Conservation (phyloP, 1,140 invertebrate genomes). For the Muscidifurax raptorellus region DNA sequence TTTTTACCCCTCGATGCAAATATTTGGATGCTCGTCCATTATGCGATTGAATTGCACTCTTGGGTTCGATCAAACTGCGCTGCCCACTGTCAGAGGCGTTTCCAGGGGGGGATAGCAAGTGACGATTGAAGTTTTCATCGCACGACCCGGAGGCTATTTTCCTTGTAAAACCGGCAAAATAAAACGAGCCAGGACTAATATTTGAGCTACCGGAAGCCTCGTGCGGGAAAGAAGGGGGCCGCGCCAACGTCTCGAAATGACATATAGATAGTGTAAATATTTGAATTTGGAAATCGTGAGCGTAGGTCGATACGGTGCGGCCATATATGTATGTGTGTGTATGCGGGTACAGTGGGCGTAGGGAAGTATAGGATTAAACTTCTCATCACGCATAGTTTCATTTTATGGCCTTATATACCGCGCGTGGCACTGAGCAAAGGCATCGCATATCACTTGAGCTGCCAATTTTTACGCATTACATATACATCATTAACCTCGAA, state of each 20-base stretch:
- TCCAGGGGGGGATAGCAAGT: background rate
- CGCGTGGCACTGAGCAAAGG: background rate
- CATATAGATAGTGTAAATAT: constrained; percentile 14
- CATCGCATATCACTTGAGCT: background rate
- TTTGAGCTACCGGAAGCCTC: background rate
- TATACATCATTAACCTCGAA: background rate
- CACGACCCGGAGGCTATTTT: background rate
- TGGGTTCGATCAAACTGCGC: background rate
- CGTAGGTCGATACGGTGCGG: background rate
- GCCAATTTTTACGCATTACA: background rate
- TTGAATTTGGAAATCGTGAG: constrained; percentile 17
- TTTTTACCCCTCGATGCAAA: background rate
- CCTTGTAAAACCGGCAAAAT: background rate
- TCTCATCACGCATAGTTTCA: background rate
- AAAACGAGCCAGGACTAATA: background rate
- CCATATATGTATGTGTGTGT: too few relatives aligned
- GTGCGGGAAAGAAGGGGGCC: background rate
- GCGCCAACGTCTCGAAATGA: background rate
- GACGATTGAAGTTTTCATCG: background rate
- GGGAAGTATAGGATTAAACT: background rate
- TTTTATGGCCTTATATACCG: background rate
- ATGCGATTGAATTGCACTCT: background rate
- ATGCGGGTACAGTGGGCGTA: background rate
- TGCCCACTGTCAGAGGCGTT: background rate
- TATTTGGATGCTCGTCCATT: constrained; percentile 25